Evolutionary conservation across 2,797 vertebrate species (phyloP).

Genomic region (Xenops minutus): DNA sequence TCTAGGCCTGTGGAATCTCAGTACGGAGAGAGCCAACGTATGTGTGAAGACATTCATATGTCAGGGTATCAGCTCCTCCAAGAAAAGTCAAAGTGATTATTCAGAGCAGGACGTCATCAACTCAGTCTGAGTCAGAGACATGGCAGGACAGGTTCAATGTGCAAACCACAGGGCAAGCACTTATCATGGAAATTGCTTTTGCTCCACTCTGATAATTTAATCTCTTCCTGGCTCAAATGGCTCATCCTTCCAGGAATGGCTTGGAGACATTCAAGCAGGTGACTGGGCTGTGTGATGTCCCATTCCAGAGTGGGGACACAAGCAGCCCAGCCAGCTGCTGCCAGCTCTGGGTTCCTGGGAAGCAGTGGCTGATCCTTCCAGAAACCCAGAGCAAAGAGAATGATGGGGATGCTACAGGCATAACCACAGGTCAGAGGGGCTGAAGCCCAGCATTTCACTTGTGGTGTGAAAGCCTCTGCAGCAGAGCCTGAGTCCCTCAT

Average conservation of each 20-base stretch:
- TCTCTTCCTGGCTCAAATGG: conserved; percentile 19
- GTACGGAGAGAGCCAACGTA: neutral
- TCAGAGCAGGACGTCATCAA: neutral
- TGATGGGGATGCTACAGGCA: neutral
- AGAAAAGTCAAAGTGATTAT: neutral
- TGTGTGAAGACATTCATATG: neutral
- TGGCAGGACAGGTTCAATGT: neutral
- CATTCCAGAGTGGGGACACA: fast-evolving
- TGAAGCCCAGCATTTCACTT: neutral
- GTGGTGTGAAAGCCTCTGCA: neutral
- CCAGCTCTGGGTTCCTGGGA: neutral
- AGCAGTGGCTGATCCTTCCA: fast-evolving
- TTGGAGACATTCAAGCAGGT: neutral
- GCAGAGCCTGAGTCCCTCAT: neutral
- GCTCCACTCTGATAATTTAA: neutral
- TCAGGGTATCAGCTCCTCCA: neutral
- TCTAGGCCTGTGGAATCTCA: neutral
- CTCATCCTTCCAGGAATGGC: conserved; percentile 43
- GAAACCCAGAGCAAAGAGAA: neutral
- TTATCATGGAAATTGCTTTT: neutral
- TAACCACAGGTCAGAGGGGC: neutral
- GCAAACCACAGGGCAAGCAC: neutral
- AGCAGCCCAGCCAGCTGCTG: neutral
- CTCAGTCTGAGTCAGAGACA: neutral
- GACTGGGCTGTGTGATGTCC: neutral